A percentile compares a stretch with the other conserved stretches of the same genome.
Conservation (phyloP, 1,140 invertebrate species). For the Coenobita brevimanus region DNA sequence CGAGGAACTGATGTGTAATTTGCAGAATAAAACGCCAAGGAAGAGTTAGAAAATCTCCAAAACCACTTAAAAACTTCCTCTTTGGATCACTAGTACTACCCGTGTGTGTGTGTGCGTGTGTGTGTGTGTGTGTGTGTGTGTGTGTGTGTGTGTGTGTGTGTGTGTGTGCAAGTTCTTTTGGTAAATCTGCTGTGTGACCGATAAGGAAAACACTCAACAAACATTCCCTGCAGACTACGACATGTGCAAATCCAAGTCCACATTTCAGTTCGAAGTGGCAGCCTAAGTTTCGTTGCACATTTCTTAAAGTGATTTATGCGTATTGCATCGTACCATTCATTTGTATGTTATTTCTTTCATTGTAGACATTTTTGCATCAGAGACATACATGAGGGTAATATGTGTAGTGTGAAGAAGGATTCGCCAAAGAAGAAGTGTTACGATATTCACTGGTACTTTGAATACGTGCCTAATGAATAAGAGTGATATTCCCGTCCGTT, state of each 20-base stretch:
- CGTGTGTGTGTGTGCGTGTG: neutral
- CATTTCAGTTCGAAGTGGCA: neutral
- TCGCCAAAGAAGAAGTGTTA: no score
- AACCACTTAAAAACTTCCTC: no score
- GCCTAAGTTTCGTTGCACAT: no score
- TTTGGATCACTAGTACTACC: neutral
- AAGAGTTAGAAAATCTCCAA: neutral
- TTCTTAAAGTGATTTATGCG: no score
- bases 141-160: slow-evolving; percentile 39
- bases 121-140: slow-evolving; percentile 7
- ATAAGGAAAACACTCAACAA: no score
- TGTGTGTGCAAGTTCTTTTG: slow-evolving; percentile 2
- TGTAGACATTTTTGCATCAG: no score
- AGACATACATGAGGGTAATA: no score
- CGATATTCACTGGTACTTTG: no score
- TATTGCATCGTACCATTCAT: neutral
- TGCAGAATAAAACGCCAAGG: neutral
- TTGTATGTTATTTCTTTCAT: neutral
- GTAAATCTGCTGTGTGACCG: neutral
- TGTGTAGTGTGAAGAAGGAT: no score
- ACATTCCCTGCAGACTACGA: no score
- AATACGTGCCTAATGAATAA: no score
- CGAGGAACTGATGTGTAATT: neutral
- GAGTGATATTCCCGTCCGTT: no score
- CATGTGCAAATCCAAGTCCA: neutral